Evolutionary conservation across 2,797 vertebrate genomes (phyloP), one percentile per base, ranked within the genome.

Genomic region (Carapus acus): DNA sequence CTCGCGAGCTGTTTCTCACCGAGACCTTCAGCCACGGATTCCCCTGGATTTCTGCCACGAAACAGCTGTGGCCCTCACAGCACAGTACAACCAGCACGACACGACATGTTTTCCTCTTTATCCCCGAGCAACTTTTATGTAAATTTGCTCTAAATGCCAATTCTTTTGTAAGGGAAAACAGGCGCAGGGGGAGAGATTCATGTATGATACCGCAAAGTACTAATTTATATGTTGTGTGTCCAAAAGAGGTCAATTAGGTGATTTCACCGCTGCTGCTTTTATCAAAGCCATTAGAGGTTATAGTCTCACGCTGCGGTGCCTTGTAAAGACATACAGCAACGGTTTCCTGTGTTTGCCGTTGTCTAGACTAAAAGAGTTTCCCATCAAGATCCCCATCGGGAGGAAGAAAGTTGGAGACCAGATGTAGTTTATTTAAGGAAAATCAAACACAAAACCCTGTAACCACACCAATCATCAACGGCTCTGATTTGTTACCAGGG

Each of bases 41-140:
- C 33, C 4, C 15, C 24, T 69, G 67, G 69, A 67, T 8, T 7
- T 27, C 33, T 43, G 63, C 64, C 67, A 64, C 8, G 42, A 14
- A 54, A 56, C 72, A 77, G 74, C 65, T 73, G 74, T 58, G 42
- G 58, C 53, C 46, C 50, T 21, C 11, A 33, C 59, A 60, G 42
- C n/a, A 3, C 22, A 47, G 42, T 20, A 29, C 31, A 7, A 22
- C 37, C 47, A 14, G 57, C 48, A 44, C 41, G 1, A 40, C 22
- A 38, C 40, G 13, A 53, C 16, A 45, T 18, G 37, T 4, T 47
- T 13, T 19, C n/a, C 43, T 29, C 43, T 55, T 43, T 60, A 36
- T 58, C 19, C 29, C 17, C 8, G 53, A 47, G 42, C 43, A 16
- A 4, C 16, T 21, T 37, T 48, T 17, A 50, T 21, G 11, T 23